phyloP scores from a whole-genome alignment of 2,888 invertebrate genomes.

The Prenolepis imparis region DNA sequence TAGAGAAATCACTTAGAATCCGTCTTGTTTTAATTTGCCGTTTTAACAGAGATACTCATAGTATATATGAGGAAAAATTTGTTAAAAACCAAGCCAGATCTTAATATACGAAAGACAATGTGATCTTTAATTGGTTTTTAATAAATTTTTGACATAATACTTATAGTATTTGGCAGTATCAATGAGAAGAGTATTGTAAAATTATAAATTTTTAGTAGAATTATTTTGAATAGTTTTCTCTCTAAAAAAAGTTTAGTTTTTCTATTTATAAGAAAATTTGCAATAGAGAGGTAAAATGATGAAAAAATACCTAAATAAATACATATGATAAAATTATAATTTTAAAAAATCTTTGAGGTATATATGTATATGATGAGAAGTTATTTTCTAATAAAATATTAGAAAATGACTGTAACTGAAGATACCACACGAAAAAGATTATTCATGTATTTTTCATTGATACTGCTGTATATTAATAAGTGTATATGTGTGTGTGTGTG shows the following conservation, averaged over 20 bases:
- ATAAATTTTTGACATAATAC: not conserved
- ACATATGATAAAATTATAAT: not conserved
- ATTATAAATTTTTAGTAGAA: not conserved
- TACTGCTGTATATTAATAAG: constrained; percentile 7
- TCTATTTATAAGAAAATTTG: not conserved
- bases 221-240: not conserved
- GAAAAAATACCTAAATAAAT: not conserved
- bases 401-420: constrained; percentile 3
- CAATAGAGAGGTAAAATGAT: not conserved
- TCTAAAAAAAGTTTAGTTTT: not conserved
- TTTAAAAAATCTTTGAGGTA: not conserved
- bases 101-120: not conserved
- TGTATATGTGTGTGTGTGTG: not conserved
- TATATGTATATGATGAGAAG: constrained; percentile 17
- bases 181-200: constrained; percentile 23
- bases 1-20: not conserved
- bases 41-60: not conserved
- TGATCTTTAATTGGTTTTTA: constrained; percentile 4
- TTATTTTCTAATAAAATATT: not conserved
- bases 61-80: not conserved
- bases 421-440: not conserved
- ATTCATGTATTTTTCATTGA: constrained; percentile 8
- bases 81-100: not conserved
- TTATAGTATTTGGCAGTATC: not conserved
- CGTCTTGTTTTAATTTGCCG: not conserved